Conservation (phyloP, 2,888 invertebrate species). For the Athetis lepigone region DNA sequence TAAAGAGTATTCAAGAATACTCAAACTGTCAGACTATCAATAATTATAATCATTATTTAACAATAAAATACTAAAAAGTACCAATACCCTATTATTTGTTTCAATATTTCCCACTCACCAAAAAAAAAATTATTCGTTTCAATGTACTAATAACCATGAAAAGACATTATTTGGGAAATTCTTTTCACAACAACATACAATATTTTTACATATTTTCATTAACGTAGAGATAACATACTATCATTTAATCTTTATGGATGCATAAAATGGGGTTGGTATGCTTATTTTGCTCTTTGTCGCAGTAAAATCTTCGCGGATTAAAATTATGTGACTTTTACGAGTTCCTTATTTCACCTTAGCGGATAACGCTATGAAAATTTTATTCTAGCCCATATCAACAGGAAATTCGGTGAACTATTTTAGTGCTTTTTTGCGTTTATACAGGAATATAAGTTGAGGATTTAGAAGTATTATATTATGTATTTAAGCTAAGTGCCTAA, state of each 20-base stretch:
- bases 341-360: conserved; percentile 53
- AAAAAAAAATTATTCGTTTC: too few relatives aligned
- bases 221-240: conserved; percentile 52
- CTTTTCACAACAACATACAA: background rate
- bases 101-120: too few relatives aligned
- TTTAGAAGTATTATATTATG: background rate
- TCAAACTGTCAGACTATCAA: too few relatives aligned
- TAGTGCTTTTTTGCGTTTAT: conserved; percentile 10
- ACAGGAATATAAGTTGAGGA: background rate
- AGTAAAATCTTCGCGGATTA: conserved; percentile 64
- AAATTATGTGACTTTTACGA: conserved; percentile 69
- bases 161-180: background rate
- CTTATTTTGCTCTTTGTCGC: conserved; percentile 61
- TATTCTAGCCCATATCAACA: conserved; percentile 34
- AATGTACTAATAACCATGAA: too few relatives aligned
- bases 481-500: background rate
- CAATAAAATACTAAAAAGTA: too few relatives aligned
- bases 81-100: too few relatives aligned
- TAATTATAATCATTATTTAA: too few relatives aligned
- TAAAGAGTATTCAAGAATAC: too few relatives aligned
- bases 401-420: conserved; percentile 12
- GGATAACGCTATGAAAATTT: conserved; percentile 49
- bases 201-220: conserved; percentile 37
- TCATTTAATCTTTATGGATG: conserved; percentile 58
- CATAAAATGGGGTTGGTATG: conserved; percentile 58